These are phyloP conservation scores for Epizoanthus scotinus DNA, from an alignment of 92 coral and sea anemone species.

Conservation along the genomic window DNA sequence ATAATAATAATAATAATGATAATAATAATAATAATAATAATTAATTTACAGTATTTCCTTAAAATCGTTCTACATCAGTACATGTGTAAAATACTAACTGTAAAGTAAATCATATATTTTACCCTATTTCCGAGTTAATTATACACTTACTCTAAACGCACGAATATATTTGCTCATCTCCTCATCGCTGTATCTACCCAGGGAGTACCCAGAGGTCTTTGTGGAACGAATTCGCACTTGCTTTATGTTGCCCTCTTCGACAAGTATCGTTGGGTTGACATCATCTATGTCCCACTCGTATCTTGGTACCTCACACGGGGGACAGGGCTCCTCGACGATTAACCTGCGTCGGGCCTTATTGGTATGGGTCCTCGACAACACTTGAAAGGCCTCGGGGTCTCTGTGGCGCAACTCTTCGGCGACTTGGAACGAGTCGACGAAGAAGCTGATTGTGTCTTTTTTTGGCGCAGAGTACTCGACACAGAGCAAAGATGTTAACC, in stretches of 20 bases:
- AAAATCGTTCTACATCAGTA: too few species aligned
- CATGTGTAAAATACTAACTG: too few species aligned
- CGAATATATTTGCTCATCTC: not conserved
- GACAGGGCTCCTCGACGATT: conserved; percentile 19
- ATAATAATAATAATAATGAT: too few species aligned
- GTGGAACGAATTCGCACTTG: not conserved
- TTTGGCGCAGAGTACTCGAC: conserved; percentile 6
- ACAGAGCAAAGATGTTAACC: not conserved
- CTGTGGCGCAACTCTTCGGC: conserved; percentile 11
- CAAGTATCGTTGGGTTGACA: not conserved
- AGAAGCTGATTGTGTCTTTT: conserved; percentile 2
- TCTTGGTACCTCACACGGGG: not conserved
- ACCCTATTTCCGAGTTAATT: too few species aligned
- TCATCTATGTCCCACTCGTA: conserved; percentile 14
- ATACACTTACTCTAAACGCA: not conserved
- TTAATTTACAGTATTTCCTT: too few species aligned
- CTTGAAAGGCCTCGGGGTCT: conserved; percentile 38
- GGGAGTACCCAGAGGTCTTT: conserved; percentile 10
- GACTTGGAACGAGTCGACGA: conserved; percentile 4
- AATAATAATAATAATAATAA: too few species aligned
- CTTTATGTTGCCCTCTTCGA: not conserved
- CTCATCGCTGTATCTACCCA: not conserved
- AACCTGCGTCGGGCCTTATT: conserved; percentile 31
- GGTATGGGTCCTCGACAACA: conserved; percentile 7
- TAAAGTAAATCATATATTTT: too few species aligned